Evolutionary conservation across 2,888 invertebrate species (phyloP), one percentile per base, ranked within the genome.

Genomic region (Peribatodes rhomboidaria): DNA sequence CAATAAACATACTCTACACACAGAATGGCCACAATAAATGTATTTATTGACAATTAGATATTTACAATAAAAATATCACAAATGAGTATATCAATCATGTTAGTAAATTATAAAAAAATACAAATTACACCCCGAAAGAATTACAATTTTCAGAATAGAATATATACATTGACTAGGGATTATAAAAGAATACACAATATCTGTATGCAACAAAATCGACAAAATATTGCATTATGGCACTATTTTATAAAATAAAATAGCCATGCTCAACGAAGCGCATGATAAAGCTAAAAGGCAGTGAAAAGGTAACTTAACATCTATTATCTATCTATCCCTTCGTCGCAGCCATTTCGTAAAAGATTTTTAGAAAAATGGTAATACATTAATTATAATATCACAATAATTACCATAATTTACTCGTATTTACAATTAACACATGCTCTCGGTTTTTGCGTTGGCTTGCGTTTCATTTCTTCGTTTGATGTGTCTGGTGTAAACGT

Each of bases 21-120:
- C 77, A 80, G 79, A 85, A 92, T 91, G 90, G 90, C 91, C 90
- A 90, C 88, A 83, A 60, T 56, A 78, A 83, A 78, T 80, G 78
- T 78, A 86, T 84, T 85, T 78, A 86, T 84, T 85, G 85, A 84
- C 85, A 85, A 83, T 78, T 58, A 75, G 65, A 72, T 87, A 88
- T 89, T 88, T 88, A 90, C 88, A 87, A 83, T 73, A 83, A 80
- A 82, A 85, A 85, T 89, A 90, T 90, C 89, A 91, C 91, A 90
- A 84, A 85, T 81, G 83, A 88, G 85, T 88, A 86, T 83, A 85
- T 80, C 79, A 76, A 77, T 78, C 79, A 79, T 73, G 76, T 81
- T 79, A 79, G 74, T 72, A 74, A 65, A 62, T 67, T 69, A 63
- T 53, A 54, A 39, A 74, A 71, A 68, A 46, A 56, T 47, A 49